Base-by-base conservation (phyloP, 2,113 vertebrate species). In the Vulpes vulpes region DNA sequence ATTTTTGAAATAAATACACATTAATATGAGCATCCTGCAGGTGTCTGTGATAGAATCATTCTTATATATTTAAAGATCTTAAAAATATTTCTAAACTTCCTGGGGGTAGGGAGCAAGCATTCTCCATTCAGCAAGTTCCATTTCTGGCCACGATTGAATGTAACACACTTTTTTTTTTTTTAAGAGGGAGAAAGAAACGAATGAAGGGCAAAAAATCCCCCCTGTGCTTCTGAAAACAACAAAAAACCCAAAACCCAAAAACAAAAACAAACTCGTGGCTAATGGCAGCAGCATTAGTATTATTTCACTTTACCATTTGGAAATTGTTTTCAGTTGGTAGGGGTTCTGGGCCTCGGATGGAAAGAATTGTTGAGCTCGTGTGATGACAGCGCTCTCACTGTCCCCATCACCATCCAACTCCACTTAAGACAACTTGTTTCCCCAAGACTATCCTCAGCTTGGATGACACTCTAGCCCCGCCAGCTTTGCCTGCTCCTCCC, bases 31-130 rank as follows among this genome's bases (percentile, higher is more conserved):
- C 3, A 59, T 32, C 16, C 30, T 64, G 14, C 49, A 96, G 84
- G 1, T 2, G 51, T 69, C 57, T 76, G 25, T 86, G 38, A 53
- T 6, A 73, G 80, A 97, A 79, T 69, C 7, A 51, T 87, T 82
- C 60, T 55, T 91, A 64, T 15, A 14, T 79, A 82, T 93, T 71
- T 82, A 43, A 94, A 85, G 60, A 38, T 74, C 94, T 95, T 38
- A 3, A 89, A 91, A 64, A 19, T 11, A 78, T 49, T 88, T 43
- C 27, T 32, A 94, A 49, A 19, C 43, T 81, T 78, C 5, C 20
- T 38, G 2, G 55, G 35, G 11, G 22, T 22, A 17, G 6, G 17
- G 25, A 2, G 20, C 22, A 71, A 90, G 49, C 15, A 32, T 60
- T 95, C 19, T 83, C 20, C n/a, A 32, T 86, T 79, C 14, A 67